Base-by-base conservation (phyloP, 2,797 vertebrate genomes). In the Cephalopachus bancanus region DNA sequence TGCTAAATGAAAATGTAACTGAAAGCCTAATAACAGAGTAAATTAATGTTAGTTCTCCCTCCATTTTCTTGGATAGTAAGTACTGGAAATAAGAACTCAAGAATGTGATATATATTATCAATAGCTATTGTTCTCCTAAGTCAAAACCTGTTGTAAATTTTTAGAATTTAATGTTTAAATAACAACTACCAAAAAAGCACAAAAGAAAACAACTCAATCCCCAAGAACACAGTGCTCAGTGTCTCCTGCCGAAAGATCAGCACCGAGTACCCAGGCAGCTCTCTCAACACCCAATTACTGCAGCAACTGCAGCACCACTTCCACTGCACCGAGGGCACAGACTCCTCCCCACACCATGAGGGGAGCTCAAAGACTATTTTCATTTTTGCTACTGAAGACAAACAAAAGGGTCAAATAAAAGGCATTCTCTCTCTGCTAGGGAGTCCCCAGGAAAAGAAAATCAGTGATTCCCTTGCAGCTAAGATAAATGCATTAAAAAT, bases 321-420 rank as follows among this genome's bases (percentile, higher is more conserved):
- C 10, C 0, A 11, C 55, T 8, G 30, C 44, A 14, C 74, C 26
- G 20, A n/a, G 37, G 14, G 62, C 83, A 24, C 30, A 11, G 69
- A 4, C 64, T 80, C 53, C 51, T 72, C 89, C 87, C n/a, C 9
- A 10, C 3, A 44, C 53, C 55, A 8, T 2, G 44, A 62, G 85
- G 65, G 72, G 4, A 64, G 28, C 14, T 28, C 57, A 4, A 16
- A 26, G 3, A 11, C 20, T 78, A 19, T 64, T 84, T 96, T 72
- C 92, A n/a, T 30, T n/a, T 72, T 76, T 86, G 60, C 67, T 95
- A 4, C 57, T 71, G 86, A 81, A 91, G 20, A 89, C 92, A 93
- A 96, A 83, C 51, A 87, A 75, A 96, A 84, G 94, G 74, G 65
- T 94, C 93, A 93, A 91, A 71, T 89, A 90, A 92, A 97, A 96